Base-by-base conservation (phyloP, 2,888 invertebrate species). In the Ryuthela nishihirai region DNA sequence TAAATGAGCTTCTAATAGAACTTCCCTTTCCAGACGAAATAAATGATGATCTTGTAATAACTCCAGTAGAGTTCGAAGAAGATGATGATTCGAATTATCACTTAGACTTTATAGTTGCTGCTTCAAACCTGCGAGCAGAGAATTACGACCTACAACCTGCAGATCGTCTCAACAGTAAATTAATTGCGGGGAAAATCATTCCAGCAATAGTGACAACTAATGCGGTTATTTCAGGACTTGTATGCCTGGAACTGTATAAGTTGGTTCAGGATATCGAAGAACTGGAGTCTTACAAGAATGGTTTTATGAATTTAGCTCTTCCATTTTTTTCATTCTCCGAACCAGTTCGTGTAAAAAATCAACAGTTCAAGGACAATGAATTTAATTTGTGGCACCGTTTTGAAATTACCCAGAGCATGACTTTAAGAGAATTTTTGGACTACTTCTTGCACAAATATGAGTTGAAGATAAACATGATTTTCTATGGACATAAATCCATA, bases 121-220 rank as follows among this genome's bases (percentile, higher is more conserved):
- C n/a, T n/a, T n/a, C 50, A 99, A 99, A 99, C 76, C 80, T 95
- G n/a, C 83, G 99, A 62, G 99, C 99, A 2, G 85, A 89, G 41
- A 99, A 99, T 76, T 99, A 99, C 77, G 88, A 85, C 74, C 99
- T 99, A 69, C 82, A 88, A 4, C 84, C 87, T 10, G 98, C 98
- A 0, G 98, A 99, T 77, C 81, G 92, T 43, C 93, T 93, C 74
- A 94, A 94, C 73, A 77, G 77, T 59, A 88, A 88, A 73, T 75
- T 87, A 52, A 98, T 99, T 72, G 98, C 98, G 48, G 98, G 98
- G 45, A 93, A 95, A 76, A 99, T 99, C 72, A 99, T 99, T 69
- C 99, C 99, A 0, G 99, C 99, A 4, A 97, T 99, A 67, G 99
- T 99, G 4, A 99, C 99, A 5, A 97, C 99, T 2, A 99, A 99